Evolutionary conservation across 2,888 invertebrate species (phyloP), one percentile per base, ranked within the genome.

Genomic region (Drosophila flavopinicola): DNA sequence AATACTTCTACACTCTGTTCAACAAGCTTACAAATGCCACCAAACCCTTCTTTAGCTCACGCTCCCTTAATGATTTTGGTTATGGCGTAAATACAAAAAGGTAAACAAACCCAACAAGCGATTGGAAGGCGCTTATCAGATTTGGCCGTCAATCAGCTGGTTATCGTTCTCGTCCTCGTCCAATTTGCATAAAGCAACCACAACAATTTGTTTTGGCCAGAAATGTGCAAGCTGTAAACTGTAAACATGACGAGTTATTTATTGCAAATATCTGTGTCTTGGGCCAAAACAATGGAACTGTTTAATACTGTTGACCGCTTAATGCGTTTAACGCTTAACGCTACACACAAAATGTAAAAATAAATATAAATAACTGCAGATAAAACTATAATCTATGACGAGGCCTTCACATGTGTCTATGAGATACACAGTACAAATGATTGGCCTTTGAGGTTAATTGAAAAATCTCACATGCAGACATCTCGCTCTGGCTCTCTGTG

Each of bases 361-460:
- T 60, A 58, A 47, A 38, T 60, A 61, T 60, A 61, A 49, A 63
- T 32, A 54, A 48, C 58, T 56, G 33, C 35, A 52, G 37, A 25
- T n/a, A 25, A 45, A 41, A 53, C 53, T 48, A 48, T 44, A 37
- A 64, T 52, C 38, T 39, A 73, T 52, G 37, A 58, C 53, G 56
- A 63, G 53, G 63, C 20, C 57, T 9, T 24, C 13, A n/a, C 11
- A 30, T 30, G 27, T 44, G 35, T n/a, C n/a, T n/a, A n/a, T 33
- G 33, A 24, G 47, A 63, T 20, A 3, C 20, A 20, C 20, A 20
- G 20, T 4, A 20, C 63, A 57, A 48, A 57, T 60, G 63, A 61
- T 77, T 83, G 68, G 80, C 72, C 78, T 53, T 41, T 32, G 61
- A 80, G 84, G 78, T 77, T 79, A 79, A 80, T 84, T 77, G 84